These are phyloP conservation scores for Megalops atlanticus DNA, from an alignment of 2,113 vertebrate genomes.

Conservation along the genomic window DNA sequence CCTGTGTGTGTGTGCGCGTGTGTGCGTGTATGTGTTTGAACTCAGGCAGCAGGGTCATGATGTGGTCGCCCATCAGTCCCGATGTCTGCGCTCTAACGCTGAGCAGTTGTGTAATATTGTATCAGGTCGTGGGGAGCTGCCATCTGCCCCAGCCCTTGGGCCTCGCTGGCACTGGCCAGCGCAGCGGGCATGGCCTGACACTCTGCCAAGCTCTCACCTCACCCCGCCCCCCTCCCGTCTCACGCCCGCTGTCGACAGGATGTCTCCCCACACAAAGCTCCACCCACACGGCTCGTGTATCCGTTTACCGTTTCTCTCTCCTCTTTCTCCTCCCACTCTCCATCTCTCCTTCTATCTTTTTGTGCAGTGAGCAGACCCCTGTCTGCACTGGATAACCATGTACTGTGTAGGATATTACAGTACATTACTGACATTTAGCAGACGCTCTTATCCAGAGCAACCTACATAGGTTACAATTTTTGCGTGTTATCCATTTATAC, in stretches of 20 bases:
- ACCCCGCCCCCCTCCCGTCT: neutral
- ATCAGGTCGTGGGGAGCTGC: conserved; percentile 20
- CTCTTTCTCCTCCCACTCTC: too few relatives aligned
- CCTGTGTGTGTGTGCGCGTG: neutral
- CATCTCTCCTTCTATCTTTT: too few relatives aligned
- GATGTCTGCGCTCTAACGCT: neutral
- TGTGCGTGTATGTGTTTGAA: neutral
- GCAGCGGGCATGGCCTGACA: neutral
- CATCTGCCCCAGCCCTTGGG: conserved; percentile 10
- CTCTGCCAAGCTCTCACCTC: neutral
- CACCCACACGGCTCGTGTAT: neutral
- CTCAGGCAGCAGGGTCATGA: neutral
- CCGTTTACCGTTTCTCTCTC: too few relatives aligned
- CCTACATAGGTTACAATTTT: too few relatives aligned
- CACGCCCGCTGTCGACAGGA: neutral
- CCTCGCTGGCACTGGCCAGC: conserved; percentile 18
- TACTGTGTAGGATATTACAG: too few relatives aligned
- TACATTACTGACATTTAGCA: too few relatives aligned
- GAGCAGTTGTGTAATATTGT: conserved; percentile 13
- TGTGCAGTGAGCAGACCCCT: too few relatives aligned
- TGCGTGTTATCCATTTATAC: too few relatives aligned
- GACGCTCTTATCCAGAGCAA: too few relatives aligned
- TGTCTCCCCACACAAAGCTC: neutral
- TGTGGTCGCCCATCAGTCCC: neutral
- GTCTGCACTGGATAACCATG: too few relatives aligned